Conservation (phyloP, 1,140 invertebrate genomes). For the Atta colombica region DNA sequence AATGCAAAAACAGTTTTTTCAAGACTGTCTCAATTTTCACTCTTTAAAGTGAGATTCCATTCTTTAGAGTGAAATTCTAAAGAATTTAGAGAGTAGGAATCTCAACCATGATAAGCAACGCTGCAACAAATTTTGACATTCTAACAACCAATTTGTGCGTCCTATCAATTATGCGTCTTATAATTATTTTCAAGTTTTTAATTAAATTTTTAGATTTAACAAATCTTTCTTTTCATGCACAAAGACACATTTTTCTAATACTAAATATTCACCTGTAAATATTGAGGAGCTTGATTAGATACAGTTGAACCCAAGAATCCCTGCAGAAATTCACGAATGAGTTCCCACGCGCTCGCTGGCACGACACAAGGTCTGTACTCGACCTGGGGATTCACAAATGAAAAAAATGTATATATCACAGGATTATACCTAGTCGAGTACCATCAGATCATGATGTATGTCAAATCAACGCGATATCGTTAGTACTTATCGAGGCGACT, state of each 20-base stretch:
- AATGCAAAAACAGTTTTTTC: too few species aligned
- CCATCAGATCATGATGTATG: neutral
- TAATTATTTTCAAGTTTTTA: too few species aligned
- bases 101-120: too few species aligned
- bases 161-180: too few species aligned
- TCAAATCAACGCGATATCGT: neutral
- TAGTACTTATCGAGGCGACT: slow-evolving; percentile 4
- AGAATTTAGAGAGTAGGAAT: too few species aligned
- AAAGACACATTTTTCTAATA: neutral
- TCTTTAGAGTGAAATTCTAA: too few species aligned
- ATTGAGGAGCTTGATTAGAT: slow-evolving; percentile 88
- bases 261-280: slow-evolving; percentile 86
- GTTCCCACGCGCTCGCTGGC: slow-evolving; percentile 95
- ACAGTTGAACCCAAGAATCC: slow-evolving; percentile 94
- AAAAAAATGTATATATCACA: neutral
- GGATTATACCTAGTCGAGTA: neutral
- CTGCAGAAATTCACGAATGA: slow-evolving; percentile 97
- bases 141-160: too few species aligned
- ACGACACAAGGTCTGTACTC: slow-evolving; percentile 97
- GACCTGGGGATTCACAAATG: slow-evolving; percentile 87
- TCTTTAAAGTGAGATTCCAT: too few species aligned
- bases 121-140: too few species aligned
- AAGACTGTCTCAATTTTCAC: too few species aligned
- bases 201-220: too few species aligned
- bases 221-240: too few species aligned